These are phyloP conservation scores for Poeciliopsis turneri DNA, from an alignment of 2,797 vertebrate species.

Conservation along the genomic window DNA sequence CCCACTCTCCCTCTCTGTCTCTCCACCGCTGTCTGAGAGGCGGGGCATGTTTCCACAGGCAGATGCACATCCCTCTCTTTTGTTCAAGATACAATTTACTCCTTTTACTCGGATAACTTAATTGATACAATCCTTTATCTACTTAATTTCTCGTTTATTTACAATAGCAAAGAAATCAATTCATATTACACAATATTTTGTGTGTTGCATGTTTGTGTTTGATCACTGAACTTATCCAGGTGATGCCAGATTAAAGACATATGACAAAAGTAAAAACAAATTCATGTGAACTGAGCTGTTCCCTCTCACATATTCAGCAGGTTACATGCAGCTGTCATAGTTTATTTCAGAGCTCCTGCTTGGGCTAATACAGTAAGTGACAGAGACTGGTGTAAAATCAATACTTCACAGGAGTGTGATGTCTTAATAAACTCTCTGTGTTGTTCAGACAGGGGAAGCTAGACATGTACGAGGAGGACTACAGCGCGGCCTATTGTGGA, in stretches of 20 bases:
- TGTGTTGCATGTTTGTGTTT: constrained; percentile 45
- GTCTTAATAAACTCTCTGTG: constrained; percentile 86
- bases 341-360: constrained; percentile 72
- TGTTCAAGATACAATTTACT: constrained; percentile 65
- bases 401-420: constrained; percentile 83
- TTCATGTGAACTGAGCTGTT: constrained; percentile 57
- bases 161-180: constrained; percentile 38
- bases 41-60: constrained; percentile 69
- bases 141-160: constrained; percentile 47
- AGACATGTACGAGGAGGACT: constrained; percentile 80
- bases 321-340: constrained; percentile 74
- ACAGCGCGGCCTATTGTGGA: constrained; percentile 82
- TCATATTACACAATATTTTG: not conserved
- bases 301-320: constrained; percentile 65
- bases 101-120: constrained; percentile 61
- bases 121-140: constrained; percentile 53
- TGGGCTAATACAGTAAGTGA: constrained; percentile 78
- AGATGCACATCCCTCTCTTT: constrained; percentile 75
- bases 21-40: constrained; percentile 72
- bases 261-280: constrained; percentile 49
- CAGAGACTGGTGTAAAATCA: constrained; percentile 80
- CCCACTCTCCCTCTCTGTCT: constrained; percentile 74
- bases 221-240: constrained; percentile 52
- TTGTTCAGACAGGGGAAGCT: constrained; percentile 78
- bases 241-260: constrained; percentile 60